Evolutionary conservation across 1,140 invertebrate genomes (phyloP).

Genomic region (Diabrotica virgifera): DNA sequence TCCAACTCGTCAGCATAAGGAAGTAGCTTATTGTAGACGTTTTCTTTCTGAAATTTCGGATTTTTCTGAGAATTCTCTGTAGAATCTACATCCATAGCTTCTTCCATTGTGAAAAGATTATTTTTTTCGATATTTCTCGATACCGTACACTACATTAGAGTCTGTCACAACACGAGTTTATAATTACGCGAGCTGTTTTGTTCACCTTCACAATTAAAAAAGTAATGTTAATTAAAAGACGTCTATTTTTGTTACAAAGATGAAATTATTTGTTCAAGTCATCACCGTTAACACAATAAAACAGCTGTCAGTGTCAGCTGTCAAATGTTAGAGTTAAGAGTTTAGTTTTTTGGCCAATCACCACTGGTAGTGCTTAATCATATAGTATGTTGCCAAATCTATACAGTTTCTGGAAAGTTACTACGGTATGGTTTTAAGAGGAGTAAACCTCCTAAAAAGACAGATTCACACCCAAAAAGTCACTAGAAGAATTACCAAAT

Average conservation of each 20-base stretch:
- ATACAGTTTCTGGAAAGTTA: too few relatives aligned
- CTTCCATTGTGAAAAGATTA: slow-evolving; percentile 3
- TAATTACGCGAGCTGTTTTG: neutral
- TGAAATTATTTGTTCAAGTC: slow-evolving; percentile 1
- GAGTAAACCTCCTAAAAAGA: too few relatives aligned
- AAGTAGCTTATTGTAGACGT: slow-evolving; percentile 63
- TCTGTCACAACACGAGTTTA: neutral
- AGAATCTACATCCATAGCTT: neutral
- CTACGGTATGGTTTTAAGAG: too few relatives aligned
- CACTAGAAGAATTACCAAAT: too few relatives aligned
- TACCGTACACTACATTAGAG: neutral
- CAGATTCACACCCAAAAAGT: too few relatives aligned
- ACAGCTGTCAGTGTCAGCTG: neutral
- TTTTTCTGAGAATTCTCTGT: neutral
- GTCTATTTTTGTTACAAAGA: slow-evolving; percentile 5
- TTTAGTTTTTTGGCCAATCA: too few relatives aligned
- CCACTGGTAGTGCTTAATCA: too few relatives aligned
- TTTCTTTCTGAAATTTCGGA: slow-evolving; percentile 57
- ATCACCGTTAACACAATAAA: slow-evolving; percentile 1
- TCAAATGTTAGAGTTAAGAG: too few relatives aligned
- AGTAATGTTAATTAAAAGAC: neutral
- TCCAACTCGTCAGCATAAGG: slow-evolving; percentile 66
- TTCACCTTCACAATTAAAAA: slow-evolving; percentile 3
- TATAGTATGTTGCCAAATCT: too few relatives aligned
- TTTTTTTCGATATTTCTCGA: neutral